Base-by-base conservation (phyloP, 1,140 invertebrate species). In the Galleria mellonella region DNA sequence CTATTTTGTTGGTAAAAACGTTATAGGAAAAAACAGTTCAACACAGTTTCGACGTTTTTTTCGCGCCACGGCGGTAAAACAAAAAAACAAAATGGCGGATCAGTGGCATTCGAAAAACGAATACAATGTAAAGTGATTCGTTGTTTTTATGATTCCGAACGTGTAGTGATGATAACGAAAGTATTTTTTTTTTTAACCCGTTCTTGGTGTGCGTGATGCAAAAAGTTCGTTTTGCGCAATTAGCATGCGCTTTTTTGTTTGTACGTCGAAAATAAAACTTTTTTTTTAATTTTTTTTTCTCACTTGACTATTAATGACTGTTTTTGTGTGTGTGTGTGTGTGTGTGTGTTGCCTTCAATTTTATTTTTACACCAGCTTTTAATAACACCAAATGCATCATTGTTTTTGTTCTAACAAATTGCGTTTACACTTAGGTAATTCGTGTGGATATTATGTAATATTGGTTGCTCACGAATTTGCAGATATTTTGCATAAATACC, bases 41-140 rank as follows among this genome's bases (percentile, higher is more conserved):
- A n/a, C 14, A 37, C 35, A 37, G 35, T 4, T 3, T 37, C 14
- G 15, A 37, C 14, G 35, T 61, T 72, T 73, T 77, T 70, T 60
- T 59, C 55, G 54, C 53, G 54, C 41, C 11, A 43, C 12, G 32
- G 51, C 47, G 43, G 47, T 48, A 43, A 59, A 58, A 68, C 48
- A 57, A 63, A 72, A n/a, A 62, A 74, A 72, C 52, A 65, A 59
- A 47, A 68, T 65, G 69, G 63, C 60, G 53, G 47, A 38, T 44
- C 39, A 47, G 46, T 40, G 46, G 48, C 15, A 37, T 55, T 51
- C 17, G 48, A 44, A 54, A 54, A 55, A 41, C 42, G 42, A 35
- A 47, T 47, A 54, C 56, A 51, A 57, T 49, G 51, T 11, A 35
- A 35, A 62, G 60, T 60, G 58, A 49, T 33, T 46, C 28, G 43